These are phyloP conservation scores for Tapera naevia DNA, from an alignment of 2,797 vertebrate genomes.

Conservation along the genomic window DNA sequence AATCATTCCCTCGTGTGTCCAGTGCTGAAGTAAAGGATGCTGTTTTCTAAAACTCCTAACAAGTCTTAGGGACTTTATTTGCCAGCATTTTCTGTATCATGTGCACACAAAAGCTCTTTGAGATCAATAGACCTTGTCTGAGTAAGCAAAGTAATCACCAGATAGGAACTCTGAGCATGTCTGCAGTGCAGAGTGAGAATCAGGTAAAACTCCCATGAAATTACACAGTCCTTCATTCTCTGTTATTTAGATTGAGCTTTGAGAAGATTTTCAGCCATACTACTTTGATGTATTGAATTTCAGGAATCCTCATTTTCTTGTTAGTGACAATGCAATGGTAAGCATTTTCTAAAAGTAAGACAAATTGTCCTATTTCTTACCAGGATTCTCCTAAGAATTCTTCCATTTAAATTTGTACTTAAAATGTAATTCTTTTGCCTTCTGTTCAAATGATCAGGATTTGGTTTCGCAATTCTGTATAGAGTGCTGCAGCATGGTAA, in stretches of 20 bases:
- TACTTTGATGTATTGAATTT: not conserved
- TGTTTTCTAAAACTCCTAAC: no score
- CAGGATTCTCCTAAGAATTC: not conserved
- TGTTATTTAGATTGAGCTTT: slow-evolving; percentile 8
- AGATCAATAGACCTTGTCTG: not conserved
- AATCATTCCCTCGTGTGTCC: no score
- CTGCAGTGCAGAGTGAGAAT: slow-evolving; percentile 47
- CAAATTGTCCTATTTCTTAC: not conserved
- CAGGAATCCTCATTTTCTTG: not conserved
- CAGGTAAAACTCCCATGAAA: slow-evolving; percentile 19
- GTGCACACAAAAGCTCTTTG: no score
- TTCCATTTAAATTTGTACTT: not conserved
- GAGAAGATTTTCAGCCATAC: not conserved
- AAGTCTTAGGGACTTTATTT: no score
- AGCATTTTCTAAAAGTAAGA: not conserved
- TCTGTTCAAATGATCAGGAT: not conserved
- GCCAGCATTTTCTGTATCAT: no score
- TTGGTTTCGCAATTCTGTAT: not conserved
- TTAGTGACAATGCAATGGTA: not conserved
- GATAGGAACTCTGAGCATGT: not conserved
- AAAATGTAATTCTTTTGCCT: not conserved
- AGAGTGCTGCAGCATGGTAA: not conserved
- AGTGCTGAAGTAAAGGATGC: no score
- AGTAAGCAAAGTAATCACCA: not conserved
- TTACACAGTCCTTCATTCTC: slow-evolving; percentile 15